Base-by-base conservation (phyloP, 2,888 invertebrate genomes). In the Entomobrya multifasciata region DNA sequence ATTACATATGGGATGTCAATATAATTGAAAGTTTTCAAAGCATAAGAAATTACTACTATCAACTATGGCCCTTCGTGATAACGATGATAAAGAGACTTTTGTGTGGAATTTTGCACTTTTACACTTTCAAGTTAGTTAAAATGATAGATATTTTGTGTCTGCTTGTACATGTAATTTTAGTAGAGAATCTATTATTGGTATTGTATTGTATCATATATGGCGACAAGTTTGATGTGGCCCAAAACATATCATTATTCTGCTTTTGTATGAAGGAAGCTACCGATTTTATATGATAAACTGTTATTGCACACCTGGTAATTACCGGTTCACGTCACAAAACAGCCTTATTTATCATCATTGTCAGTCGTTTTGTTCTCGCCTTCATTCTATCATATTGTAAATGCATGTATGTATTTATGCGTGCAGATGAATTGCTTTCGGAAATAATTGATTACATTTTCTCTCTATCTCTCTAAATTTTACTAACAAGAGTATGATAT, bases 261-360 rank as follows among this genome's bases (percentile, higher is more conserved):
- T 44, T 62, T 60, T 47, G 52, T 52, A 67, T 20, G 67, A 52
- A 67, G 62, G 60, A 74, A 74, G 72, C 49, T 52, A 49, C 17
- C 36, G 52, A 30, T 70, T 3, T 17, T 41, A 47, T 70, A 72
- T 49, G 49, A 25, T 15, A 74, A 47, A 65, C 17, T 57, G 4
- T 67, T n/a, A 47, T 55, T 25, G 44, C 78, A 84, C 85, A 85
- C 78, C 85, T 85, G 79, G 78, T 85, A 79, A 85, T 85, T 85
- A 85, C 70, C 72, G 25, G 20, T 78, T 85, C 72, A 70, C 62
- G 85, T 85, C 79, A 72, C 67, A 57, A 67, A 17, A 44, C 15
- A 17, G 41, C 44, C 67, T 44, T 67, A 41, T 20, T 41, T 22
- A 44, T 44, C 44, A 17, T 41, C 41, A 67, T 67, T 22, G 44